Evolutionary conservation across 2,888 invertebrate species (phyloP), one percentile per base, ranked within the genome.

Genomic region (Bombylius major): DNA sequence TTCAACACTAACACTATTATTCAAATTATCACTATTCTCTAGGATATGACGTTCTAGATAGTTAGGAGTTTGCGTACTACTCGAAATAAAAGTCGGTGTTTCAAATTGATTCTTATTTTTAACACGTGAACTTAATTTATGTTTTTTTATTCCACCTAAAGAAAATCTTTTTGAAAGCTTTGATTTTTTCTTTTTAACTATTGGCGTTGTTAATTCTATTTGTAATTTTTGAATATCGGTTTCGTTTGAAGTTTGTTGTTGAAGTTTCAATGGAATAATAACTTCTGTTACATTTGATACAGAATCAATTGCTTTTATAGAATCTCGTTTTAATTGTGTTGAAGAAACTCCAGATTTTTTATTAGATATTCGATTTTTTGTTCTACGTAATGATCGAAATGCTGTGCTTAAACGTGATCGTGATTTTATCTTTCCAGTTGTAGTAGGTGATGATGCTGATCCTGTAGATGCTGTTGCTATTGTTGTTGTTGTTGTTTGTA

Each of bases 391-490:
- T 36, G 72, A 71, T 44, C 69, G 66, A 56, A 72, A 64, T 34
- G 72, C 72, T 13, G 68, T 64, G 31, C 69, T 67, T 54, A 72
- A 67, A 33, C 72, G 67, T 23, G 72, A 72, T 31, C 71, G 69
- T 54, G 66, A 58, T 54, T 71, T 72, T 32, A 62, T 50, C 60
- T 70, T 72, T 14, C 11, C 31, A 11, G 11, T 42, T 5, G 1
- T 11, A n/a, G 50, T 14, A 36, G 52, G 14, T 1, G 65, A 53
- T 46, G 62, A 60, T 23, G 23, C 1, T 23, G 23, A 23, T 23
- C 12, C 12, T 31, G 50, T 14, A 31, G 52, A 14, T 1, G 65
- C 52, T 46, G 62, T 60, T 51, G 62, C 59, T 58, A 23, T n/a
- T 32, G 53, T 53, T 46, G 62, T 60, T 51, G 62, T 59, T 58